Conservation (phyloP, 2,888 invertebrate genomes). For the Crepidodera aurea region DNA sequence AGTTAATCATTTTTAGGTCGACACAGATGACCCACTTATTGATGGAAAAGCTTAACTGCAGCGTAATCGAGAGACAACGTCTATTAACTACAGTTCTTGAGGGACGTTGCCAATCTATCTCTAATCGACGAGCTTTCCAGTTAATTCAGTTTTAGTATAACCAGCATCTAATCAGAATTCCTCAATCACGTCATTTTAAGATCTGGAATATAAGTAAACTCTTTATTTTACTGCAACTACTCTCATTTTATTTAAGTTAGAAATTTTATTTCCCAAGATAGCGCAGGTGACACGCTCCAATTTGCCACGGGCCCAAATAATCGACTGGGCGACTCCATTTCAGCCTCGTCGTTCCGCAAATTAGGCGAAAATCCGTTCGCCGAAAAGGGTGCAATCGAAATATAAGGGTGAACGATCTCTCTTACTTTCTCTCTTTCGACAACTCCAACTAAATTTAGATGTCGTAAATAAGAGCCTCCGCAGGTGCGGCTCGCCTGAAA, state of each 20-base stretch:
- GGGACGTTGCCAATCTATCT: too few relatives aligned
- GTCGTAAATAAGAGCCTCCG: conserved; percentile 50
- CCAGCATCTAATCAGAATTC: too few relatives aligned
- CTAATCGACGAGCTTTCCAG: too few relatives aligned
- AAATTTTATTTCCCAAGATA: neutral
- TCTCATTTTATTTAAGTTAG: neutral
- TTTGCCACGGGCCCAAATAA: neutral
- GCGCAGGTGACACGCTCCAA: neutral
- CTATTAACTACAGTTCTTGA: too few relatives aligned
- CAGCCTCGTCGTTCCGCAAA: neutral
- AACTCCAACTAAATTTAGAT: conserved; percentile 46
- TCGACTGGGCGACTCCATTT: neutral
- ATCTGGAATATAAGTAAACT: too few relatives aligned
- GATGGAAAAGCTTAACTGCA: too few relatives aligned
- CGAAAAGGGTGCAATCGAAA: conserved; percentile 16
- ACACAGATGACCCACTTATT: too few relatives aligned
- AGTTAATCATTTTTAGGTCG: too few relatives aligned
- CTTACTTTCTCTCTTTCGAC: neutral
- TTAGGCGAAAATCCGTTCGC: conserved; percentile 12
- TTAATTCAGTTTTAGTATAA: too few relatives aligned
- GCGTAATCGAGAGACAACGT: too few relatives aligned
- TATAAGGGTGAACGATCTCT: conserved; percentile 42
- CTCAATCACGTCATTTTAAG: too few relatives aligned
- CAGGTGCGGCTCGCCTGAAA: conserved; percentile 50
- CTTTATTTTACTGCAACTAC: too few relatives aligned